phyloP scores from a whole-genome alignment of 2,113 vertebrate genomes.

The Dolichotis patagonum region DNA sequence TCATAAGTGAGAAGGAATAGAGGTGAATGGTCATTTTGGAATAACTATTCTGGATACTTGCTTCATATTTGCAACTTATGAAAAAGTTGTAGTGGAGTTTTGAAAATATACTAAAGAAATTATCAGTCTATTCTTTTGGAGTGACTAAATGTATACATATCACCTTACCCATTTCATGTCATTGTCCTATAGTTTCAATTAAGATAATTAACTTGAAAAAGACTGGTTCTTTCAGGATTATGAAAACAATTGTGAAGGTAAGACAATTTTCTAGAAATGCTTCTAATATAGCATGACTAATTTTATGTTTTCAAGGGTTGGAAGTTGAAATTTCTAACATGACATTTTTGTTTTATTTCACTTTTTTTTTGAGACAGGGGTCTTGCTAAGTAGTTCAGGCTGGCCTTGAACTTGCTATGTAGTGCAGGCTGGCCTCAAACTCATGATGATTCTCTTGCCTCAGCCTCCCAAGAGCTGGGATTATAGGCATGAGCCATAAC shows the following conservation, averaged over 20 bases:
- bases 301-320: conserved; percentile 45
- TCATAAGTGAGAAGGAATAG: conserved; percentile 13
- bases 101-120: conserved; percentile 43
- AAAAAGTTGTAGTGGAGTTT: conserved; percentile 27
- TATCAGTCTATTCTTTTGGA: conserved; percentile 4
- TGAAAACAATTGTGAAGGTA: conserved; percentile 52
- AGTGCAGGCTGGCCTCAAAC: neutral
- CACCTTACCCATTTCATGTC: neutral
- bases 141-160: conserved; percentile 2
- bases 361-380: neutral
- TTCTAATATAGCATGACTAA: conserved; percentile 33
- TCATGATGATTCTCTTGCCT: neutral
- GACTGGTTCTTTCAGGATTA: conserved; percentile 20
- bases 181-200: neutral
- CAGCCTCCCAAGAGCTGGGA: neutral
- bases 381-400: neutral
- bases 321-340: conserved; percentile 33
- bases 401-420: neutral
- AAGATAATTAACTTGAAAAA: conserved; percentile 53
- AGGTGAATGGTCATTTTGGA: conserved; percentile 9
- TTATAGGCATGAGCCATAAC: neutral
- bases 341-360: conserved; percentile 5
- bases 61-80: conserved; percentile 27
- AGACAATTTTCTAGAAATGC: conserved; percentile 60
- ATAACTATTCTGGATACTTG: neutral